Evolutionary conservation across 2,113 vertebrate genomes (phyloP).

Genomic region (Myotis davidii): DNA sequence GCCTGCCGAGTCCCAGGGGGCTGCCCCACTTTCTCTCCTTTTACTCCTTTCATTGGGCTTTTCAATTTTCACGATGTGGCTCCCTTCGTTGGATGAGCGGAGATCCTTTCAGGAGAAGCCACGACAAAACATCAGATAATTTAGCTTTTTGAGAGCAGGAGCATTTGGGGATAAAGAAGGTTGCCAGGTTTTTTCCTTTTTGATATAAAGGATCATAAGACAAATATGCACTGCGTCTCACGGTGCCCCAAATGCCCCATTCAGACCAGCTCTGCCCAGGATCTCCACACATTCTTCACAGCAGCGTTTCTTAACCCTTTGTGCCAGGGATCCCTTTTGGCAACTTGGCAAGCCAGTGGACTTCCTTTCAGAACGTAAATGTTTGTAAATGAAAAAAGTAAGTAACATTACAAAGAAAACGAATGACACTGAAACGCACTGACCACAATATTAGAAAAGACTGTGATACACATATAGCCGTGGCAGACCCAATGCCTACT

Average conservation of each 20-base stretch:
- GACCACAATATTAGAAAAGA: neutral
- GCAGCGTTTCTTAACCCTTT: neutral
- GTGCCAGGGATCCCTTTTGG: neutral
- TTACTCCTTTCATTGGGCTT: slow-evolving; percentile 55
- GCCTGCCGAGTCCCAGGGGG: neutral
- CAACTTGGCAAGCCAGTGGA: neutral
- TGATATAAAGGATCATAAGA: neutral
- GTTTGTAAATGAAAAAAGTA: slow-evolving; percentile 33
- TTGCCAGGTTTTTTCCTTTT: neutral
- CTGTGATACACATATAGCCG: rapidly evolving
- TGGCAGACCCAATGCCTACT: neutral
- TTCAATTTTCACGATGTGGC: slow-evolving; percentile 77
- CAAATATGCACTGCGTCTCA: too few species aligned
- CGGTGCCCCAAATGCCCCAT: neutral
- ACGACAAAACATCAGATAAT: neutral
- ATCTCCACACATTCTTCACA: neutral
- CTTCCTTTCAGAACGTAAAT: neutral
- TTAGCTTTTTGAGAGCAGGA: neutral
- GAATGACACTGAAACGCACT: neutral
- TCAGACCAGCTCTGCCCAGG: neutral
- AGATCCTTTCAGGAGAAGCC: slow-evolving; percentile 69
- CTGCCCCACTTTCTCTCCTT: neutral
- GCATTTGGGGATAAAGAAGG: neutral
- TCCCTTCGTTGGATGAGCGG: slow-evolving; percentile 55
- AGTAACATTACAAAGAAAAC: neutral